Evolutionary conservation across 2,888 invertebrate species (phyloP), one percentile per base, ranked within the genome.

Genomic region (Adela reaumurella): DNA sequence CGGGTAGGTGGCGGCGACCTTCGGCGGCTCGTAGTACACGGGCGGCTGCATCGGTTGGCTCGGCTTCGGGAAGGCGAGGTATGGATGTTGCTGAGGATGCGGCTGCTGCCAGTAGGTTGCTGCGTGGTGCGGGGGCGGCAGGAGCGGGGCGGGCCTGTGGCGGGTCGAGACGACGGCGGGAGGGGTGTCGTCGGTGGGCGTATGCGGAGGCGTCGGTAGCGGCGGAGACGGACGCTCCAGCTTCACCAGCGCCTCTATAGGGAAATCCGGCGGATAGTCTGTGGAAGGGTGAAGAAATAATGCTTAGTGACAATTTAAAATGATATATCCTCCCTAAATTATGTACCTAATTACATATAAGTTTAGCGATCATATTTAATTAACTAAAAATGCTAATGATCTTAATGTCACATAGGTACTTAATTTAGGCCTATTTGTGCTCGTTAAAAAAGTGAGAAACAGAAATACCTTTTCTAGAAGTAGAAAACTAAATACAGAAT

Each of bases 191-290:
- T 76, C 87, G 48, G 88, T 88, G 61, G 89, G 88, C 58, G 88
- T 88, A 57, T 85, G 86, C 14, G 89, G 89, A 43, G 89, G 88
- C 56, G 89, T 89, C 56, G 88, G 76, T 57, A 89, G 77, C 50
- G 85, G 84, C 47, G 83, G 81, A 54, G 83, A 82, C 51, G 82
- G 82, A 28, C 78, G 71, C 64, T 85, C 85, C 50, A 82, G 72
- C 62, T 85, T 85, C 55, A 85, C 83, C 61, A 77, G 60, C 51
- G 78, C 79, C 61, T 81, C 81, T 50, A 84, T 78, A 20, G 80
- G 80, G 55, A 83, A 83, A 59, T 83, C 83, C 55, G 82, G 79
- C 42, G 80, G 80, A 61, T 83, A 84, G 63, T 81, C 84, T 84
- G 71, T n/a, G n/a, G n/a, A n/a, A n/a, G n/a, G n/a, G n/a, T n/a